A percentile compares a stretch with the other conserved stretches of the same genome.
Conservation (phyloP, 2,888 invertebrate species). For the Caenorhabditis wallacei region DNA sequence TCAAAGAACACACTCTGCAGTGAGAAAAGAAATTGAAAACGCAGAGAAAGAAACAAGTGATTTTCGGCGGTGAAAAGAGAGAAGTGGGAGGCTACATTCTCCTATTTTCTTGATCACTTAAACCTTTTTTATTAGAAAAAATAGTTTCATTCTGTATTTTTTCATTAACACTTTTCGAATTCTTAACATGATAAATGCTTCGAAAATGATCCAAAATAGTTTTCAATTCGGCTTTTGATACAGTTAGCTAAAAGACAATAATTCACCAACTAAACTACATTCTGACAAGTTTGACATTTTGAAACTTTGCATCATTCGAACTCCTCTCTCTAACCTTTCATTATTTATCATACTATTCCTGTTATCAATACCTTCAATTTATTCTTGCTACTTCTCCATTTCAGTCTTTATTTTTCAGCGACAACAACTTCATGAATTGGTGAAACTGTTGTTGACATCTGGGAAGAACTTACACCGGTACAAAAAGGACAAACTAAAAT, state of each 20-base stretch:
- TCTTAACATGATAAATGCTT: too few species aligned
- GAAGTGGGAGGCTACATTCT: conserved; percentile 50
- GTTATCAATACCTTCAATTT: conserved; percentile 16
- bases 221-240: too few species aligned
- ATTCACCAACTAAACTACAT: background rate
- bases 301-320: background rate
- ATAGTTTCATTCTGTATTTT: too few species aligned
- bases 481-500: conserved; percentile 7
- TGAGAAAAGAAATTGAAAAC: conserved; percentile 19
- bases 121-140: conserved; percentile 11
- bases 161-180: too few species aligned
- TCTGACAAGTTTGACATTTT: background rate
- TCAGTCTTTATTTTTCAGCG: background rate
- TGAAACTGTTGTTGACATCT: background rate
- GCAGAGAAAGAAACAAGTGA: conserved; percentile 44
- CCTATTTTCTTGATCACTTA: background rate
- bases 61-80: conserved; percentile 52
- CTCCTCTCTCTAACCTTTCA: too few species aligned
- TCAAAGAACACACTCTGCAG: conserved; percentile 39
- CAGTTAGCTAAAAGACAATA: too few species aligned
- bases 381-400: background rate
- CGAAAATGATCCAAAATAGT: too few species aligned
- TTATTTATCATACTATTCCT: too few species aligned
- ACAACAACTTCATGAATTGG: conserved; percentile 21
- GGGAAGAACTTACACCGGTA: conserved; percentile 22